Evolutionary conservation across 2,113 vertebrate genomes (phyloP), one percentile per base, ranked within the genome.

Genomic region (Megalops atlanticus): DNA sequence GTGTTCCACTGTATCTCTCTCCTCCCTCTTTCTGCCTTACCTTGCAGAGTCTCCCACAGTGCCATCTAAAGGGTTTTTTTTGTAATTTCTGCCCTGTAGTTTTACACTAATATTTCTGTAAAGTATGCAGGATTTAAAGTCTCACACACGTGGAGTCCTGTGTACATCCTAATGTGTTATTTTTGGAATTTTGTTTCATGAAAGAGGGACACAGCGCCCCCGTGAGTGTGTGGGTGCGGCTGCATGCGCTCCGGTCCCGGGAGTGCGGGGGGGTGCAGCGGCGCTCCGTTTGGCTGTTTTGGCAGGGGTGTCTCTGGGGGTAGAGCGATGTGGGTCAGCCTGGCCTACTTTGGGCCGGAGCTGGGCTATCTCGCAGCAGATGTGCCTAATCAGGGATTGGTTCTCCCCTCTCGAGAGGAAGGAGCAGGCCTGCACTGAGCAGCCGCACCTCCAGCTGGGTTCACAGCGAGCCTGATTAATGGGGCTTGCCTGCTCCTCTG

Each of bases 321-420:
- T 64, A 77, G n/a, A 24, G 79, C 77, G 89, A 92, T 90, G 76
- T 92, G 86, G 87, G 88, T 82, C 86, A 85, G 85, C 76, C 36
- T 88, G 88, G 52, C 89, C 88, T 87, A 90, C 82, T 89, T 92
- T 75, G 43, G 79, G 49, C 71, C 38, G 70, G 35, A n/a, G 73
- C 82, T 77, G 78, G 84, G 75, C 70, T 73, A n/a, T 14, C 76
- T 40, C 68, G 2, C 68, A 74, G 83, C 82, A 90, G 81, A 88
- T 86, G 84, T 83, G 78, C 78, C 82, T 76, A 76, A 81, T 76
- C 80, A 47, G 70, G 36, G 82, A 40, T 73, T 36, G 15, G n/a
- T 45, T 72, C 35, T 74, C 69, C 2, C 49, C 45, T 41, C 41
- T 81, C 27, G 36, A n/a, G 83, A 74, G 79, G 18, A 38, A n/a